Base-by-base conservation (phyloP, 1,140 invertebrate genomes). In the Acromyrmex charruanus region DNA sequence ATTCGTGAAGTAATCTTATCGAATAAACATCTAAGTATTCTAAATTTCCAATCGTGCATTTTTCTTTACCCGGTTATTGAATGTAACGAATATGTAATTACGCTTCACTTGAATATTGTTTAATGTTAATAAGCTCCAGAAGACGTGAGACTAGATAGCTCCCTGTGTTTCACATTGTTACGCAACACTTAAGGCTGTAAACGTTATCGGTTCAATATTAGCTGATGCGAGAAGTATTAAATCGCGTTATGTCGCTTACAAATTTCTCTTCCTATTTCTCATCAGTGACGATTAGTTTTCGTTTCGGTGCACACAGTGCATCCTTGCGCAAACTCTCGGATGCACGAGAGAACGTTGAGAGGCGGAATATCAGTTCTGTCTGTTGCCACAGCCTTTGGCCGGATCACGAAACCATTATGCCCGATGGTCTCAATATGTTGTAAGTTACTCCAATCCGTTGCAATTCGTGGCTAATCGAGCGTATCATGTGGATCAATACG, bases 401-500 rank as follows among this genome's bases (percentile, higher is more conserved):
- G 58, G 49, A 81, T 89, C 87, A 61, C 77, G 69, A 87, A 86
- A 87, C 69, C 88, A 59, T 75, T 74, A 69, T 74, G 51, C 87
- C 65, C 75, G 77, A 85, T 88, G 85, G 75, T 87, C 84, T 90
- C 87, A 89, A 85, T 92, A 85, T 79, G 87, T 80, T 85, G 88
- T 86, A 92, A 91, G 88, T 89, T 86, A 91, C 88, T 86, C 77
- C 91, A 92, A 92, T 91, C 85, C 91, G 87, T 86, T 89, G 91
- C 90, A 93, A 93, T 93, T 92, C 92, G 86, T 74, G 88, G 91
- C 90, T 93, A 91, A 90, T 93, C 92, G 91, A 91, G 88, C 91
- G 91, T 92, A 91, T 92, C 88, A 79, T 87, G 61, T 88, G 87
- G 91, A 93, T 93, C 93, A 92, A 93, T 93, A 92, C 89, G 88